Conservation (phyloP, 2,888 invertebrate species). For the Loripinus fragilis region DNA sequence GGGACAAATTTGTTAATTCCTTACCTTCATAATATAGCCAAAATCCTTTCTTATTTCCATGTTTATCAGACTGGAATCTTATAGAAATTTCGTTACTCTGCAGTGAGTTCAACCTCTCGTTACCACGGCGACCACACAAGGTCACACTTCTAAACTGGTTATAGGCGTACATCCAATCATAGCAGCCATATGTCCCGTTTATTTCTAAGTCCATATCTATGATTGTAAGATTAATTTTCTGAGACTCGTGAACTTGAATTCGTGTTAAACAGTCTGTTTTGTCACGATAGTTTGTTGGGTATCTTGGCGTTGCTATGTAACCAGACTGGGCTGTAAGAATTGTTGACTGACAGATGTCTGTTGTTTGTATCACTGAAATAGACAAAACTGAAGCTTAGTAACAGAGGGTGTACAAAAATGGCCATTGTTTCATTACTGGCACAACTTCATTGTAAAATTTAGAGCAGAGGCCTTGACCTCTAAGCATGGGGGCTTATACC, state of each 20-base stretch:
- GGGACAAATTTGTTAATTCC: no score
- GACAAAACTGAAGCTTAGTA: no score
- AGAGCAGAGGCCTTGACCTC: no score
- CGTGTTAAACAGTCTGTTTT: conserved; percentile 66
- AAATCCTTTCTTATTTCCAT: conserved; percentile 75
- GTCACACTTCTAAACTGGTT: conserved; percentile 73
- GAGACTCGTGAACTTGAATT: conserved; percentile 66
- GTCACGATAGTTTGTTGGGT: conserved; percentile 74
- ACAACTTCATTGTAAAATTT: no score
- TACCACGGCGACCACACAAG: conserved; percentile 74
- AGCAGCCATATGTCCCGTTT: conserved; percentile 69
- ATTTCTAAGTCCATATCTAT: conserved; percentile 77
- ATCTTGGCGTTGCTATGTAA: conserved; percentile 78
- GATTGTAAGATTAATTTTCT: conserved; percentile 74
- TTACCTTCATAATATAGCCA: conserved; percentile 81
- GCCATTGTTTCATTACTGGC: no score
- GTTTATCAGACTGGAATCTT: conserved; percentile 61
- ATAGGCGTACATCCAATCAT: conserved; percentile 76
- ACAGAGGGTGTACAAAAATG: no score
- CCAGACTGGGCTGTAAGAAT: conserved; percentile 69
- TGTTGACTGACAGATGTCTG: conserved; percentile 70
- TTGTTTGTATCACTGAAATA: conserved; percentile 69
- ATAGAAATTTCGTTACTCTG: conserved; percentile 70
- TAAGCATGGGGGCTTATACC: no score
- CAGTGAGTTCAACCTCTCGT: conserved; percentile 67